These are phyloP conservation scores for Buphagus erythrorhynchus DNA, from an alignment of 2,797 vertebrate genomes.

Conservation along the genomic window DNA sequence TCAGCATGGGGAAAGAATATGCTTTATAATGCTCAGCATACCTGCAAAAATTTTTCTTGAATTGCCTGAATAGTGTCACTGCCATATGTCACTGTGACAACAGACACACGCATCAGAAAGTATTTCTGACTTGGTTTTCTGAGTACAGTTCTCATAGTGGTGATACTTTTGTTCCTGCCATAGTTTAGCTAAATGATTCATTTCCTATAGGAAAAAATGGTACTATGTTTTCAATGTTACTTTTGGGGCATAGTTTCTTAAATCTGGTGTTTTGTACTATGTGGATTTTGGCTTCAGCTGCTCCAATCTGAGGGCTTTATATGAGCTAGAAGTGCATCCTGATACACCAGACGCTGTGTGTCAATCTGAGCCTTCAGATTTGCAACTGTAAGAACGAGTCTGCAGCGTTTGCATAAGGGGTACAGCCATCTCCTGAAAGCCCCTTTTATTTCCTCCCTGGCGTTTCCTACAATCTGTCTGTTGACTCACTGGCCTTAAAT, in stretches of 20 bases:
- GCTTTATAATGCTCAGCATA: neutral
- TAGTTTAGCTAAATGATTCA: neutral
- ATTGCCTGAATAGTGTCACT: neutral
- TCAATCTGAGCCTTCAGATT: neutral
- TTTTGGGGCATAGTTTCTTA: neutral
- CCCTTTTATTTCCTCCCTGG: neutral
- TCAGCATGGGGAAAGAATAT: neutral
- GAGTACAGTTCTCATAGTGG: neutral
- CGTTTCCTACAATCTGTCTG: rapidly evolving
- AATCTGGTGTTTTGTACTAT: neutral
- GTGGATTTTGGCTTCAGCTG: neutral
- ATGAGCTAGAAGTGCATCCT: neutral
- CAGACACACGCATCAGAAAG: neutral
- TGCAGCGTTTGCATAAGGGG: neutral
- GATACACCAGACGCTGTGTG: neutral
- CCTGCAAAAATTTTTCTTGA: neutral
- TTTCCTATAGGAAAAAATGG: neutral
- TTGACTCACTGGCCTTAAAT: neutral
- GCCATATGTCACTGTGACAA: neutral
- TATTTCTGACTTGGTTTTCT: neutral
- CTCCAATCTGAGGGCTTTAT: neutral
- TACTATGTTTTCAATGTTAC: neutral
- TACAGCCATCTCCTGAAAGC: neutral
- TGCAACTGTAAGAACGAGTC: neutral
- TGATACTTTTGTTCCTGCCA: neutral